Percentiles rank a stretch among this genome's conserved stretches.
Evolutionary conservation across 2,888 invertebrate species (phyloP).

Genomic region (Orchestes rusci): DNA sequence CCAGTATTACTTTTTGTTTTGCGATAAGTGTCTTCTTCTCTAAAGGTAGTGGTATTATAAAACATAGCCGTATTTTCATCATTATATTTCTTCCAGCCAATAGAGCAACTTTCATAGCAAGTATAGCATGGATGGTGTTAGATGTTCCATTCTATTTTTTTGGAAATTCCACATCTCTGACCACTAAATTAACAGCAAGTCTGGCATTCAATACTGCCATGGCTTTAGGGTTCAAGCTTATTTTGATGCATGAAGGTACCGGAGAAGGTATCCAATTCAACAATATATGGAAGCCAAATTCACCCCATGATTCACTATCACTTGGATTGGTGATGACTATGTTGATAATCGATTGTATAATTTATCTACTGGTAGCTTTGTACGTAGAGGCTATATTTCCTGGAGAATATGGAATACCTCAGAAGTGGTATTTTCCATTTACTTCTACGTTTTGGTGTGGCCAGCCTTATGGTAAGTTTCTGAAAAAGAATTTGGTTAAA

Average conservation of each 20-base stretch:
- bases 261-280: conserved; percentile 64
- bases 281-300: conserved; percentile 54
- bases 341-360: conserved; percentile 57
- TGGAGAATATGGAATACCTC: conserved; percentile 79
- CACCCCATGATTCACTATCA: conserved; percentile 60
- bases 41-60: conserved; percentile 50
- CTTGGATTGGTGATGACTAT: conserved; percentile 66
- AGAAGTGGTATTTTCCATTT: conserved; percentile 75
- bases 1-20: conserved; percentile 71
- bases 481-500: no score
- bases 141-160: conserved; percentile 67
- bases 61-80: no score
- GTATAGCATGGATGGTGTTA: conserved; percentile 67
- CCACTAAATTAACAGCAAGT: conserved; percentile 56
- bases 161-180: conserved; percentile 48
- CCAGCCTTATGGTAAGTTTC: conserved; percentile 40
- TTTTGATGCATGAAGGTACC: conserved; percentile 63
- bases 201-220: conserved; percentile 72
- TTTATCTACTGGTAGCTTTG: conserved; percentile 70
- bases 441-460: conserved; percentile 52
- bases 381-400: conserved; percentile 84
- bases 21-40: conserved; percentile 74
- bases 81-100: conserved; percentile 57
- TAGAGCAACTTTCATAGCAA: conserved; percentile 69
- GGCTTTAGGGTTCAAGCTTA: conserved; percentile 68